phyloP scores from a whole-genome alignment of 2,888 invertebrate species.

The Stenodera caucasica region DNA sequence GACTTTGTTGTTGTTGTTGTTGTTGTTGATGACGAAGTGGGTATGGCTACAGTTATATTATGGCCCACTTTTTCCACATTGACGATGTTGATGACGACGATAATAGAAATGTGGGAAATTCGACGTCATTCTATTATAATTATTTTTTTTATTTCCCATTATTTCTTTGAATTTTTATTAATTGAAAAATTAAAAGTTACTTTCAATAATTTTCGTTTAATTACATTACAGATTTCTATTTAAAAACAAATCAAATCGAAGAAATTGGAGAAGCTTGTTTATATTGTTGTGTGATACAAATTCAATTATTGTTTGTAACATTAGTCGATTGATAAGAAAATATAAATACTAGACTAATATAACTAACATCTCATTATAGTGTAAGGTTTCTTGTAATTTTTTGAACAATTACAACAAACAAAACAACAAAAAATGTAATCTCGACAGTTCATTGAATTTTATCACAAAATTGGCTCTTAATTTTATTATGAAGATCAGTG shows the following conservation, averaged over 20 bases:
- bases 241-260: no score
- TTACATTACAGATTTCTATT: background rate
- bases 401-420: background rate
- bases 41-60: background rate
- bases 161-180: no score
- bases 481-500: no score
- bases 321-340: background rate
- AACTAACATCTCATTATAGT: background rate
- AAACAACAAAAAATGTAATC: background rate
- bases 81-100: background rate
- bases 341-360: background rate
- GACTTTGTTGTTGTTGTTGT: background rate
- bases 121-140: background rate
- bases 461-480: no score
- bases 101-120: background rate
- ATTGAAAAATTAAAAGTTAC: background rate
- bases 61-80: conserved; percentile 4
- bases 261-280: background rate
- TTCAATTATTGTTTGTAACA: background rate
- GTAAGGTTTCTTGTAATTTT: background rate
- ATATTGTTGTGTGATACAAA: background rate
- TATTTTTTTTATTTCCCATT: no score
- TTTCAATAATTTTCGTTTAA: background rate
- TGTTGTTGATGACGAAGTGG: background rate
- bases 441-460: no score